A percentile compares a stretch with the other conserved stretches of the same genome.
These are phyloP conservation scores for Polyergus mexicanus DNA, from an alignment of 1,140 invertebrate genomes.

Conservation along the genomic window DNA sequence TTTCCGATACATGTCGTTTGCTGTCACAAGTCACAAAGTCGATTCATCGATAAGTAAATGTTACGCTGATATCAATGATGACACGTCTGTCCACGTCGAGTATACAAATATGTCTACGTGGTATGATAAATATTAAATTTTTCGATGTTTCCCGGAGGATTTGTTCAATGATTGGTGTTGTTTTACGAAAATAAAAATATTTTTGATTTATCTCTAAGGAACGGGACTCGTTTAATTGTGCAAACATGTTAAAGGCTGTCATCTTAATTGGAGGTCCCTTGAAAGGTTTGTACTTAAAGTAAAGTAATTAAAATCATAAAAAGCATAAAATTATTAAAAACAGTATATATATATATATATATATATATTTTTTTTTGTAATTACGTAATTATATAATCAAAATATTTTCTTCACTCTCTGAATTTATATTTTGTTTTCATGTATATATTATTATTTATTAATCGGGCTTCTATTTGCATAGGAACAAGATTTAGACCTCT, in stretches of 20 bases:
- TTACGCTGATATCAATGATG: conserved; percentile 4
- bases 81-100: conserved; percentile 21
- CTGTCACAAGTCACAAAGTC: background rate
- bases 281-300: conserved; percentile 63
- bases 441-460: conserved; percentile 41
- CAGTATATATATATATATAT: no score
- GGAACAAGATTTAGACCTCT: conserved; percentile 98
- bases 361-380: no score
- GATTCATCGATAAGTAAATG: conserved; percentile 15
- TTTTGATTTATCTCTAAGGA: background rate
- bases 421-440: background rate
- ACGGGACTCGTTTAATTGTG: background rate
- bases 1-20: background rate
- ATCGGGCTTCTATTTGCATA: conserved; percentile 80
- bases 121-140: background rate
- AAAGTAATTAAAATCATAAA: background rate
- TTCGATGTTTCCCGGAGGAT: background rate
- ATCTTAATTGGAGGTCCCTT: conserved; percentile 73
- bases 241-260: conserved; percentile 69
- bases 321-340: background rate
- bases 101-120: conserved; percentile 24
- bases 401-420: background rate
- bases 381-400: background rate
- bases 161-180: background rate
- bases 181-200: background rate